Percentiles rank a stretch among this genome's conserved stretches.
Conservation (phyloP, 2,888 invertebrate genomes). For the Anarsia innoxiella region DNA sequence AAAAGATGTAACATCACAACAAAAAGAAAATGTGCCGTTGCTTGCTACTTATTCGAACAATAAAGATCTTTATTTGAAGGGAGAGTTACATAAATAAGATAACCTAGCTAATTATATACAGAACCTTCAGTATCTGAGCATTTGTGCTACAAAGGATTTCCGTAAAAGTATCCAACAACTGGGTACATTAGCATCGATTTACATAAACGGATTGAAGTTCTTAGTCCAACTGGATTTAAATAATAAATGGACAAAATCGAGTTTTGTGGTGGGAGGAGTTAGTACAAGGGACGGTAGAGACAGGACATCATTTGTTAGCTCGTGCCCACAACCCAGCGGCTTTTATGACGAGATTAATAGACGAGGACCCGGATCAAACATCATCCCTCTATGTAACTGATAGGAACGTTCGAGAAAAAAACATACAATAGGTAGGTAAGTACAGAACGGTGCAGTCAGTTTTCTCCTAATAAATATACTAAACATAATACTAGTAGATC, state of each 20-base stretch:
- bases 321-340: conserved; percentile 14
- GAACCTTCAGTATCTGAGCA: no score
- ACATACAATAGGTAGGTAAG: no score
- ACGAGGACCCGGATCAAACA: conserved; percentile 33
- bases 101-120: no score
- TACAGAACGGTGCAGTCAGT: neutral
- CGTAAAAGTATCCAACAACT: conserved; percentile 28
- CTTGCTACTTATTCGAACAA: no score
- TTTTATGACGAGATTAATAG: conserved; percentile 46
- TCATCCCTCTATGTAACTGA: conserved; percentile 3
- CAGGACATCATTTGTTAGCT: conserved; percentile 5
- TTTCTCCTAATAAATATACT: no score
- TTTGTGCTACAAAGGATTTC: conserved; percentile 9
- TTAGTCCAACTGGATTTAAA: conserved; percentile 51
- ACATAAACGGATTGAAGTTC: conserved; percentile 55
- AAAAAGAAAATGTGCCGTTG: no score
- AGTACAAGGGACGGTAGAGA: conserved; percentile 4
- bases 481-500: no score
- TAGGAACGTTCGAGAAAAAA: no score
- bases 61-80: no score
- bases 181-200: conserved; percentile 51
- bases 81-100: no score
- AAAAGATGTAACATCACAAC: neutral
- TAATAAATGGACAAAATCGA: conserved; percentile 26
- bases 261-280: conserved; percentile 1